Evolutionary conservation across 2,888 invertebrate genomes (phyloP).

Genomic region (Luperina testacea): DNA sequence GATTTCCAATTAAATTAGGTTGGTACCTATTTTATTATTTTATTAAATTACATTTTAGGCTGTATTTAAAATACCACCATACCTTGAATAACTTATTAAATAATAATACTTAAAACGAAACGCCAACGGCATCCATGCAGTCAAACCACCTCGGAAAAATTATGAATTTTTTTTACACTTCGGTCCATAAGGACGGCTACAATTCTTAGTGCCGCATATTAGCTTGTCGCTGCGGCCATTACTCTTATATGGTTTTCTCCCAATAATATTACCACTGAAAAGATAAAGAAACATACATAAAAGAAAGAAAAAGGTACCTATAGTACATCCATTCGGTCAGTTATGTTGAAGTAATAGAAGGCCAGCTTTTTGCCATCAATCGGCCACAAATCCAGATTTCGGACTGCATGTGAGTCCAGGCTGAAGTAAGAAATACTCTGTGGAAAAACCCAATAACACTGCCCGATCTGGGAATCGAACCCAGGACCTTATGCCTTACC

Average conservation of each 20-base stretch:
- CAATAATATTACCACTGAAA: constrained; percentile 79
- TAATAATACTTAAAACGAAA: neutral
- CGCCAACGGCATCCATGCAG: neutral
- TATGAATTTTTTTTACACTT: constrained; percentile 60
- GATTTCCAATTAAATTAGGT: neutral
- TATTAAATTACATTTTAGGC: constrained; percentile 2
- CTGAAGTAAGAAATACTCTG: neutral
- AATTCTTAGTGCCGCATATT: constrained; percentile 71
- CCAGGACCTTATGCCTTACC: neutral
- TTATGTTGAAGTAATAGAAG: neutral
- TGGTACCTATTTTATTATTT: constrained; percentile 4
- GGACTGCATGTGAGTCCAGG: neutral
- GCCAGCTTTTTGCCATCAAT: no score
- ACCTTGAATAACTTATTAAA: neutral
- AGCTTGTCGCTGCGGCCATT: constrained; percentile 64
- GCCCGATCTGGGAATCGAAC: neutral
- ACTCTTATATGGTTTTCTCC: constrained; percentile 73
- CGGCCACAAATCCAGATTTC: neutral
- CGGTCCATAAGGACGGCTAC: constrained; percentile 71
- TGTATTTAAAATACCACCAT: constrained; percentile 6
- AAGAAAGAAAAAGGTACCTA: neutral
- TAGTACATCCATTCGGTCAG: no score
- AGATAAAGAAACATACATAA: constrained; percentile 15
- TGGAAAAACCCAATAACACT: neutral
- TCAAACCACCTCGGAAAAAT: neutral